phyloP scores from a whole-genome alignment of 2,888 invertebrate species.

The Troides oblongomaculatus region DNA sequence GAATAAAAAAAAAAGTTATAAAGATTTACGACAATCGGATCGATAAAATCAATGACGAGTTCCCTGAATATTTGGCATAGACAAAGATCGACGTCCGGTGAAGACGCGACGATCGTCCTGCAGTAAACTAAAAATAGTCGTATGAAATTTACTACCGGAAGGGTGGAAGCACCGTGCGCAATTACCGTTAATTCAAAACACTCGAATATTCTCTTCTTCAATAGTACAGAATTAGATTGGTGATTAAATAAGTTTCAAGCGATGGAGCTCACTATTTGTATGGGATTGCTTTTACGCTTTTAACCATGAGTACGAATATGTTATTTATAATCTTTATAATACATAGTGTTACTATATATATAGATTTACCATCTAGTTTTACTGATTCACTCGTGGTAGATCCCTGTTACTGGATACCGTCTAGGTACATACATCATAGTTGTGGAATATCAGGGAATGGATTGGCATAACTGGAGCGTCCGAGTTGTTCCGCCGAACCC shows the following conservation, averaged over 20 bases:
- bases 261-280: constrained; percentile 6
- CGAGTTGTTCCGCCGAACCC: no score
- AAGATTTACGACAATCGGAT: neutral
- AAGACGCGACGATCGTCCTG: neutral
- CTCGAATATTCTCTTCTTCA: constrained; percentile 13
- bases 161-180: constrained; percentile 19
- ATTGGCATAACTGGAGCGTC: no score
- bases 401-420: no score
- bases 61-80: neutral
- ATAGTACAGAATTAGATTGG: constrained; percentile 23
- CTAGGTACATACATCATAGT: no score
- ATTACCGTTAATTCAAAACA: constrained; percentile 27
- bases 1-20: no score
- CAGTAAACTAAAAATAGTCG: constrained; percentile 1
- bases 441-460: no score
- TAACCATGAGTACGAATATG: neutral
- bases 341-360: no score
- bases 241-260: constrained; percentile 17
- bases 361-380: no score
- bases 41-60: neutral
- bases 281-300: neutral
- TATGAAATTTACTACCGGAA: constrained; percentile 22
- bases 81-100: neutral
- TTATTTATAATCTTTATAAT: neutral
- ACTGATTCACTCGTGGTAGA: no score